Percentiles rank a stretch among this genome's conserved stretches.
phyloP scores from a whole-genome alignment of 2,113 vertebrate species.

The Mus spicilegus region DNA sequence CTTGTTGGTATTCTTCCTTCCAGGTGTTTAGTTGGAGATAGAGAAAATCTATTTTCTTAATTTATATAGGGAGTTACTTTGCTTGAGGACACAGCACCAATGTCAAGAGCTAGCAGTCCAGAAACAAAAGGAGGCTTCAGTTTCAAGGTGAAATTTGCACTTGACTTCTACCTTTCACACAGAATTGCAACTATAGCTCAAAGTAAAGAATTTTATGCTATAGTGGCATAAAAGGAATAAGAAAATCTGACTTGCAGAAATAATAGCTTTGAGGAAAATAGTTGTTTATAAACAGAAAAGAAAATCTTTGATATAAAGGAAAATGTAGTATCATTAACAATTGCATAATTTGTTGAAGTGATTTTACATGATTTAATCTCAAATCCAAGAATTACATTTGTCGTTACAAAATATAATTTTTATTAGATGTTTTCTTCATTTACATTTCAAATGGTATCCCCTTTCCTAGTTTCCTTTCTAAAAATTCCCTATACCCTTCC shows the following conservation, averaged over 20 bases:
- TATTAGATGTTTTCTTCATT: too few relatives aligned
- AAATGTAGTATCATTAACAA: background rate
- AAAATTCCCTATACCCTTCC: too few relatives aligned
- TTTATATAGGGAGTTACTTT: background rate
- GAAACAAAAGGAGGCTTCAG: background rate
- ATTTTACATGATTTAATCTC: background rate
- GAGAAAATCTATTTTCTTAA: constrained; percentile 29
- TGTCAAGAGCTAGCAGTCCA: background rate
- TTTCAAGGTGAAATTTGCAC: constrained; percentile 26
- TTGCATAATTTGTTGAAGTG: background rate
- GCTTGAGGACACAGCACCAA: background rate
- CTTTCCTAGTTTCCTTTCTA: too few relatives aligned
- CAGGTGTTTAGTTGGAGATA: constrained; percentile 22
- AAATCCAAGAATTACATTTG: background rate
- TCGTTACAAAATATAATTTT: background rate
- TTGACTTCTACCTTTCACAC: background rate
- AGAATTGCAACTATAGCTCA: background rate
- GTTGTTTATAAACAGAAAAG: background rate
- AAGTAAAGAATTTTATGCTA: background rate
- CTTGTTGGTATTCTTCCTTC: background rate
- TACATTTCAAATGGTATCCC: too few relatives aligned
- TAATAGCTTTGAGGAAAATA: background rate
- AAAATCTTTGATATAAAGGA: background rate
- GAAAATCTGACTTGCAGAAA: background rate
- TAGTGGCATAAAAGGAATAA: background rate